Evolutionary conservation across 2,888 invertebrate genomes (phyloP).

Genomic region (Ganaspis brasiliensis): DNA sequence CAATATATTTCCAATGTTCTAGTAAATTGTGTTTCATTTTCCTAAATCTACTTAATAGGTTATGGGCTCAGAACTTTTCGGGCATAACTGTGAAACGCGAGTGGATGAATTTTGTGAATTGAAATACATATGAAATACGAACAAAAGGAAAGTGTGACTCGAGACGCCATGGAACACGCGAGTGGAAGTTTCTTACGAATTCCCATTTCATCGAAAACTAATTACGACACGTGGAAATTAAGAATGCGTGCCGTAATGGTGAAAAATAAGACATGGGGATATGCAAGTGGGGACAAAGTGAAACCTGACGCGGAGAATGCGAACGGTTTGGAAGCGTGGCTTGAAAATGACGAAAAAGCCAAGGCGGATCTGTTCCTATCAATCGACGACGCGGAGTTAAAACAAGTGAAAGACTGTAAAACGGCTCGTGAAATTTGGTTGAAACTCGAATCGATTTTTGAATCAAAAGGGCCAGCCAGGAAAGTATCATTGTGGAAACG

Average conservation of each 20-base stretch:
- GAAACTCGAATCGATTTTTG: constrained; percentile 50
- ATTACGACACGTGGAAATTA: not conserved
- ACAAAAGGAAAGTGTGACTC: not conserved
- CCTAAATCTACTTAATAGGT: not conserved
- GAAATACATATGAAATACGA: not conserved
- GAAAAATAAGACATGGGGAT: not conserved
- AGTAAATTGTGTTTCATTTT: no score
- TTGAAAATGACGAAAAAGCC: constrained; percentile 45
- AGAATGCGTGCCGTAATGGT: not conserved
- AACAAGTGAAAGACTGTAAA: constrained; percentile 50
- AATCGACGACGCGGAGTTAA: constrained; percentile 47
- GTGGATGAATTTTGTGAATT: not conserved
- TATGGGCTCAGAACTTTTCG: not conserved
- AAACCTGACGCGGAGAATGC: not conserved
- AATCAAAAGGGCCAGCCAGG: constrained; percentile 56
- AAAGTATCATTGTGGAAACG: constrained; percentile 56
- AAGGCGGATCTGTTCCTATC: constrained; percentile 51
- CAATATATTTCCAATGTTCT: no score
- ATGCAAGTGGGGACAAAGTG: not conserved
- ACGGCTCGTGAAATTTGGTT: constrained; percentile 57
- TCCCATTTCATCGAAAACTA: not conserved
- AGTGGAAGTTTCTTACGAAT: not conserved
- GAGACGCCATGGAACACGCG: not conserved
- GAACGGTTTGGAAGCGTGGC: constrained; percentile 18
- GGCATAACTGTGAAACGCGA: not conserved